Percentiles rank a stretch among this genome's conserved stretches.
Evolutionary conservation across 2,113 vertebrate genomes (phyloP).

Genomic region (Casuarius casuarius): DNA sequence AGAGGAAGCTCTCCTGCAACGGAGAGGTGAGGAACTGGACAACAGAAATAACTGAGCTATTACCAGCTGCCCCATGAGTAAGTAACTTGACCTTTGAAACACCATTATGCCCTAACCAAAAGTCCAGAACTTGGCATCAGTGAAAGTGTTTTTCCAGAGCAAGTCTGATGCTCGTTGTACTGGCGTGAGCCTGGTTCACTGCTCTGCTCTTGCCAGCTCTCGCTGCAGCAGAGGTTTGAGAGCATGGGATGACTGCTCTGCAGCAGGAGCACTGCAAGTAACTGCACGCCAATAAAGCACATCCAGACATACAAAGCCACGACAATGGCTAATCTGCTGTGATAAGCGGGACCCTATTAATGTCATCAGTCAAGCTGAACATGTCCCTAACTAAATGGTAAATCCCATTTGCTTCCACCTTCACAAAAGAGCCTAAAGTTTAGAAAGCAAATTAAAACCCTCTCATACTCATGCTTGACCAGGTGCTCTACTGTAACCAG

Average conservation of each 20-base stretch:
- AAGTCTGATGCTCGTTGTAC: not conserved
- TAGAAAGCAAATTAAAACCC: not conserved
- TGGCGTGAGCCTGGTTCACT: not conserved
- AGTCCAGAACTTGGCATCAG: too few relatives aligned
- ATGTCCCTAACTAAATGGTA: not conserved
- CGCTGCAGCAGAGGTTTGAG: accelerated
- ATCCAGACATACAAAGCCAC: accelerated
- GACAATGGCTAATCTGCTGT: not conserved
- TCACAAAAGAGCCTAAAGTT: not conserved
- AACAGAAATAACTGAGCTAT: not conserved
- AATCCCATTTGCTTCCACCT: not conserved
- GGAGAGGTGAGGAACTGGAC: not conserved
- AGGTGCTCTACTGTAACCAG: accelerated
- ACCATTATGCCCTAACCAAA: not conserved
- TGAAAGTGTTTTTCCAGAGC: not conserved
- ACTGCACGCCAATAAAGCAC: not conserved
- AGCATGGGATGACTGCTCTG: not conserved
- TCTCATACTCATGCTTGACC: accelerated
- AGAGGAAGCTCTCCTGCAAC: not conserved
- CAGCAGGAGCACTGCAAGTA: not conserved
- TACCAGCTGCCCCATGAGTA: accelerated
- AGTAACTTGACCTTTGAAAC: not conserved
- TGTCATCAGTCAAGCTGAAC: not conserved
- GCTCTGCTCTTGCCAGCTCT: not conserved
- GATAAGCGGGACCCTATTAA: not conserved